Base-by-base conservation (phyloP, 2,888 invertebrate species). In the Napeogenes inachia region DNA sequence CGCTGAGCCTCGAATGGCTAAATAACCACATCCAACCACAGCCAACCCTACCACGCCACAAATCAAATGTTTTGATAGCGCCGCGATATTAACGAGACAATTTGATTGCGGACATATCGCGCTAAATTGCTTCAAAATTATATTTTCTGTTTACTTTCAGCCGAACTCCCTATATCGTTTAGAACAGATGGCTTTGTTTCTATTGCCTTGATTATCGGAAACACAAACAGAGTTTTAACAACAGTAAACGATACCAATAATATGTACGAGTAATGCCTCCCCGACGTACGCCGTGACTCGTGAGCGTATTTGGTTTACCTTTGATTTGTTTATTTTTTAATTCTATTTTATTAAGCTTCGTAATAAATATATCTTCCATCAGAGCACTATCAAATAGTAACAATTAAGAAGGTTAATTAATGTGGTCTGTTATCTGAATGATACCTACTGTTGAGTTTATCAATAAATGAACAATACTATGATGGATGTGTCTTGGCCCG, bases 1-100 rank as follows among this genome's bases (percentile, higher is more conserved):
- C 81, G 75, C 78, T 79, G 78, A 80, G 81, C 81, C 81, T 80
- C 79, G 81, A 77, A 77, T 78, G 81, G 84, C 83, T 84, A 85
- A 85, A 87, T 87, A 87, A 86, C 86, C 78, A 74, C 76, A 75
- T 70, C 74, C 80, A 79, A 79, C 84, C 82, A 21, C 21, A 21
- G 21, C 21, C 21, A 38, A 38, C 38, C 38, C 38, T 38, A 21
- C 82, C 80, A 79, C 77, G 76, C 89, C 88, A 90, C 90, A 90
- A 90, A 90, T 90, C 90, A 90, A 90, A 90, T 90, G 90, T 90
- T 90, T 88, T 90, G 88, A 90, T 90, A 90, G 88, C 88, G 82
- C 85, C 85, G 77, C 78, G 84, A 87, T 85, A 89, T 89, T 89
- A 90, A 90, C 90, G 89, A 90, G 90, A 90, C 90, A 90, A 90